Conservation (phyloP, 2,113 vertebrate genomes). For the Stegostoma tigrinum region DNA sequence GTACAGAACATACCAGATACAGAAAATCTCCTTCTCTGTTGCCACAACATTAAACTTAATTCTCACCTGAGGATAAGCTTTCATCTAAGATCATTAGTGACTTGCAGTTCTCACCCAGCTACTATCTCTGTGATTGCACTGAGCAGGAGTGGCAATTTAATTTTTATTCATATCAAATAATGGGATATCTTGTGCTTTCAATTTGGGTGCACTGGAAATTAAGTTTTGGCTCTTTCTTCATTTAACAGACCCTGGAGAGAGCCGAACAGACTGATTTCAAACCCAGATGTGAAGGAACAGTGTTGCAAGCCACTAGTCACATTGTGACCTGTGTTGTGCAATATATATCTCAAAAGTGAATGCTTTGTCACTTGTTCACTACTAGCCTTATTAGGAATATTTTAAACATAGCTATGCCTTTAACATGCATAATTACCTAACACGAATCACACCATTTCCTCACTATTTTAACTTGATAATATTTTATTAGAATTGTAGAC, state of each 20-base stretch:
- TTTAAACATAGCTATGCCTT: background rate
- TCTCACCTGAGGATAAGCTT: background rate
- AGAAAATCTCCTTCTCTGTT: conserved; percentile 1
- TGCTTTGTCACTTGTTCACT: background rate
- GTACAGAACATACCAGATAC: background rate
- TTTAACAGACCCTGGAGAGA: background rate
- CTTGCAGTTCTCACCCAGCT: background rate
- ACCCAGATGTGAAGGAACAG: conserved; percentile 11
- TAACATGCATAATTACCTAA: background rate
- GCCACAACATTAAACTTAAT: background rate
- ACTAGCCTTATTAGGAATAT: background rate
- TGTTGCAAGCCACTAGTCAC: background rate
- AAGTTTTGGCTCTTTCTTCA: background rate
- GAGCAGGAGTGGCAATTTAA: background rate
- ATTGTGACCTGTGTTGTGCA: background rate
- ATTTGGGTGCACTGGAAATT: background rate
- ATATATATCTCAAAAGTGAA: background rate
- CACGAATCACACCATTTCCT: background rate
- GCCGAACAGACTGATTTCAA: conserved; percentile 26
- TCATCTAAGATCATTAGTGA: background rate
- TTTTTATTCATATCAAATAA: conserved; percentile 4
- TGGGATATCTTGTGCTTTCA: background rate
- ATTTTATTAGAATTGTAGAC: background rate
- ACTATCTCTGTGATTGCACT: background rate
- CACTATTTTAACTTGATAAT: background rate